Base-by-base conservation (phyloP, 2,888 invertebrate species). In the Hypselothyrea guttata region DNA sequence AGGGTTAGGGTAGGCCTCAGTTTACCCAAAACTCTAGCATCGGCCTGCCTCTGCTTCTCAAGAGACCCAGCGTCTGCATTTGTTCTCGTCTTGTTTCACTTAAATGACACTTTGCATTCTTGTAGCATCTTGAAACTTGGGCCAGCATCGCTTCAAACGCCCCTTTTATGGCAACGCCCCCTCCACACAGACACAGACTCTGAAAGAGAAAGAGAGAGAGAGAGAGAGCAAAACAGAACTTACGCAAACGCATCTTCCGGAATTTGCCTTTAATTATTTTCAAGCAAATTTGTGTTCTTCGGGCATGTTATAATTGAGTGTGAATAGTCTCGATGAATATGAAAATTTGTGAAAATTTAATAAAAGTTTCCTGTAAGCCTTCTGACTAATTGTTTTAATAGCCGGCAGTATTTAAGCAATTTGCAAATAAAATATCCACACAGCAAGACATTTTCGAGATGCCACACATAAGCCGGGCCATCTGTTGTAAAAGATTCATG, bases 301-400 rank as follows among this genome's bases (percentile, higher is more conserved):
- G 86, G 87, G 22, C 75, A 87, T 86, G 87, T 84, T 81, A 77
- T 86, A 86, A 86, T 86, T 85, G 84, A 86, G 84, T 86, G 86
- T 79, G 85, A 84, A 86, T 84, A 78, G 75, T 84, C 81, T 71
- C 84, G 71, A 75, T 79, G 77, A 73, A 82, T 79, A 82, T 82
- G 77, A 77, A 82, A 84, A 84, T 84, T 82, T 84, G 79, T 75
- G 76, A 79, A 84, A 77, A 84, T 77, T 82, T 74, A 67, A 78
- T 82, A 81, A 84, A 76, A 78, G 53, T 62, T 31, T 54, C 40
- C 28, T 48, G 38, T 33, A n/a, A 9, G 4, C 33, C n/a, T 8
- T 13, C 35, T 71, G 71, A 75, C 82, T 81, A 84, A 83, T 84
- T 84, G 84, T 61, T 60, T 53, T 67, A 74, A 77, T 67, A 51